These are phyloP conservation scores for Geopemphigus sp. DNA, from an alignment of 1,140 invertebrate species.

Conservation along the genomic window DNA sequence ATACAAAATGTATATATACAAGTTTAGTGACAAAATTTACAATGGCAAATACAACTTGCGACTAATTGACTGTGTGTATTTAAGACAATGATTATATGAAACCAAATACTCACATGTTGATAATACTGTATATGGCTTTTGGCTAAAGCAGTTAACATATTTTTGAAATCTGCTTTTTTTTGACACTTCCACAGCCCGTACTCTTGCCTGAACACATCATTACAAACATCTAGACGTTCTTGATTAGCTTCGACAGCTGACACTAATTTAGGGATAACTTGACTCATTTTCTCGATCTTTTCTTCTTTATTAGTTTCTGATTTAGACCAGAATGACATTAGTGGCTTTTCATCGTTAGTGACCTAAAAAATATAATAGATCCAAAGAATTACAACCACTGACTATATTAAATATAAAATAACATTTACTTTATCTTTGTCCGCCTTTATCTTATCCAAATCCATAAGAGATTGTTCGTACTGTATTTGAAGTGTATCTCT, in stretches of 20 bases:
- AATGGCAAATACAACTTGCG: too few relatives aligned
- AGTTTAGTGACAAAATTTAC: too few relatives aligned
- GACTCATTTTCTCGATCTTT: conserved; percentile 61
- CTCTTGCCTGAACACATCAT: conserved; percentile 70
- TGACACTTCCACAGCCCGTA: conserved; percentile 70
- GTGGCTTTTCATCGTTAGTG: conserved; percentile 24
- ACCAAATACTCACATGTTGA: conserved; percentile 57
- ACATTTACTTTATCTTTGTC: conserved; percentile 60
- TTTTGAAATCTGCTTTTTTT: conserved; percentile 68
- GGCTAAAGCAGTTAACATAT: conserved; percentile 65
- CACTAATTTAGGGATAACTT: conserved; percentile 60
- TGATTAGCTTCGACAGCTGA: conserved; percentile 61
- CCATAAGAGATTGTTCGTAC: conserved; percentile 67
- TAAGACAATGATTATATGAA: too few relatives aligned
- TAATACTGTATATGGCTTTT: conserved; percentile 70
- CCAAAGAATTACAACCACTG: background rate
- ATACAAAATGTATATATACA: too few relatives aligned
- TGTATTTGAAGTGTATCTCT: conserved; percentile 69
- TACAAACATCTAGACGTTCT: conserved; percentile 70
- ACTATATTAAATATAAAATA: background rate
- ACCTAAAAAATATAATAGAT: conserved; percentile 7
- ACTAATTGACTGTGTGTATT: too few relatives aligned
- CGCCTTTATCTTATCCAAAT: conserved; percentile 63
- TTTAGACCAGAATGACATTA: conserved; percentile 33
- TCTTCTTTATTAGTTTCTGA: conserved; percentile 55